A percentile compares a stretch with the other conserved stretches of the same genome.
Evolutionary conservation across 2,797 vertebrate genomes (phyloP).

Genomic region (Allobates femoralis): DNA sequence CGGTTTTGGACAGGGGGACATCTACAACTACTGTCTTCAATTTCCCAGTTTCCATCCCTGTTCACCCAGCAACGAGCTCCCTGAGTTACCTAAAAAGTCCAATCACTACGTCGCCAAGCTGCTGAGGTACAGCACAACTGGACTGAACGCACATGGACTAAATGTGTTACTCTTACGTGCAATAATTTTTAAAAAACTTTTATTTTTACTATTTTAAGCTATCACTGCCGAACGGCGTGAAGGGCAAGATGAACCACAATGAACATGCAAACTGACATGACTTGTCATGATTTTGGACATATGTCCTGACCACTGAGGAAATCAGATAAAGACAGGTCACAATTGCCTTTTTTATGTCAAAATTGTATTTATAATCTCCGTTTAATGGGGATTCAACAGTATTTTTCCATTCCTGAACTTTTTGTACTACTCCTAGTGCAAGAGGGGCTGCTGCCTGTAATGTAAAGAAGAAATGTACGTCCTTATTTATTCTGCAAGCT

Average conservation of each 20-base stretch:
- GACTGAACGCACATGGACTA: constrained; percentile 56
- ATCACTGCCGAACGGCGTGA: background rate
- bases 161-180: constrained; percentile 70
- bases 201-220: constrained; percentile 20
- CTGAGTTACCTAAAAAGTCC: constrained; percentile 94
- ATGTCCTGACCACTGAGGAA: constrained; percentile 64
- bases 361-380: constrained; percentile 67
- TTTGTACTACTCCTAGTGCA: constrained; percentile 40
- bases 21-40: constrained; percentile 90
- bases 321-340: constrained; percentile 68
- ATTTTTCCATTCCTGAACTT: constrained; percentile 77
- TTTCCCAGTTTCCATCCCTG: constrained; percentile 95
- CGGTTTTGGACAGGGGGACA: constrained; percentile 79
- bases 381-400: constrained; percentile 76
- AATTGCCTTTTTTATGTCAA: constrained; percentile 67
- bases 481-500: constrained; percentile 78
- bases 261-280: constrained; percentile 57
- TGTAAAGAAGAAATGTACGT: constrained; percentile 26
- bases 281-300: constrained; percentile 65
- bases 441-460: constrained; percentile 48
- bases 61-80: constrained; percentile 83
- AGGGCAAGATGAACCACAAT: constrained; percentile 35
- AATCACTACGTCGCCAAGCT: constrained; percentile 96
- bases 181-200: constrained; percentile 68
- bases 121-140: constrained; percentile 76